phyloP scores from a whole-genome alignment of 2,888 invertebrate genomes.

The Cataglyphis rosenhaueri region DNA sequence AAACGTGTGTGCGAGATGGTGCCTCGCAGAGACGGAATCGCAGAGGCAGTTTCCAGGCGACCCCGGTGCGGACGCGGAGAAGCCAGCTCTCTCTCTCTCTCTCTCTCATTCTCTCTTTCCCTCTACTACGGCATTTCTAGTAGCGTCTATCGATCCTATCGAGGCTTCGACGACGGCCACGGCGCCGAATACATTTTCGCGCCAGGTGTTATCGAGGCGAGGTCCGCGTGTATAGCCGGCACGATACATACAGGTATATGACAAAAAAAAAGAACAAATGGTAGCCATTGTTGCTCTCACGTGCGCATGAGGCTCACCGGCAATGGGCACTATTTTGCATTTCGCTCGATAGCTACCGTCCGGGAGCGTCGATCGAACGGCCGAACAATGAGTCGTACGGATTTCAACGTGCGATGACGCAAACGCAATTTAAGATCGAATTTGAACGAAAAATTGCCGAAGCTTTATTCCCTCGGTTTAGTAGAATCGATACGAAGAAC shows the following conservation, averaged over 20 bases:
- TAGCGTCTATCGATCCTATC: constrained; percentile 77
- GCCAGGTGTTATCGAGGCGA: constrained; percentile 63
- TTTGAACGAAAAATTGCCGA: constrained; percentile 33
- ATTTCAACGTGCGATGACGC: constrained; percentile 44
- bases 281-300: constrained; percentile 60
- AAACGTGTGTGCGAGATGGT: constrained; percentile 51
- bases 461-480: constrained; percentile 6
- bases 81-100: constrained; percentile 55
- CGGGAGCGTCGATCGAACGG: constrained; percentile 42
- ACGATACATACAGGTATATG: constrained; percentile 43
- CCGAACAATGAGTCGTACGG: constrained; percentile 45
- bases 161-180: constrained; percentile 73
- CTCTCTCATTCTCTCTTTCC: constrained; percentile 28
- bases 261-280: constrained; percentile 58
- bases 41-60: constrained; percentile 73
- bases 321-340: constrained; percentile 58
- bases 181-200: constrained; percentile 74
- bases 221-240: constrained; percentile 52
- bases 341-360: constrained; percentile 54
- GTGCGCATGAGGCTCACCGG: constrained; percentile 63
- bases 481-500: neutral
- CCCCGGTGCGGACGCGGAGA: constrained; percentile 70
- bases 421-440: constrained; percentile 42
- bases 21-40: constrained; percentile 66
- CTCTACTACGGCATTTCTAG: constrained; percentile 66